These are phyloP conservation scores for Nesoenas mayeri DNA, from an alignment of 2,113 vertebrate genomes.

Conservation along the genomic window DNA sequence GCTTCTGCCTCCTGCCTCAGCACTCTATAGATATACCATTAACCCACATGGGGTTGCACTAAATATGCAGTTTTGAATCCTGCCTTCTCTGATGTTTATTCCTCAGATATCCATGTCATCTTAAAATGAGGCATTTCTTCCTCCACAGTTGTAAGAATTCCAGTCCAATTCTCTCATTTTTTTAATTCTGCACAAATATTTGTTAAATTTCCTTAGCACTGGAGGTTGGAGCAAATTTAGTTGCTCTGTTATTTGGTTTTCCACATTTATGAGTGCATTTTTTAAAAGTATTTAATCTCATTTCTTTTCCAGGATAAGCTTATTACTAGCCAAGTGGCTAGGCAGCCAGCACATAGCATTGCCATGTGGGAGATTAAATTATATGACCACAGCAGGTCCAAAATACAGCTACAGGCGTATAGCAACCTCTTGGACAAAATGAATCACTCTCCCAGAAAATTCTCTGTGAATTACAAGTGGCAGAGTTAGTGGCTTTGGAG, in stretches of 20 bases:
- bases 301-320: conserved; percentile 50
- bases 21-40: background rate
- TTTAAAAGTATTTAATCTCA: background rate
- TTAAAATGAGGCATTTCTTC: background rate
- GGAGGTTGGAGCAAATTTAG: background rate
- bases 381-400: conserved; percentile 7
- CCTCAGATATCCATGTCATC: background rate
- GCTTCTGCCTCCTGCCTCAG: background rate
- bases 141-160: background rate
- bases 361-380: conserved; percentile 19
- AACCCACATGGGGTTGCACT: background rate
- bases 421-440: conserved; percentile 25
- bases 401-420: background rate
- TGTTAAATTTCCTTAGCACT: conserved; percentile 10
- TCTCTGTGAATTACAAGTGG: conserved; percentile 9
- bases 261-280: background rate
- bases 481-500: conserved; percentile 17
- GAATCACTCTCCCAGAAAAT: conserved; percentile 28
- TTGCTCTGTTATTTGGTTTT: conserved; percentile 5
- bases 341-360: background rate
- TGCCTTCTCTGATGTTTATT: background rate
- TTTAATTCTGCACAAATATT: conserved; percentile 21
- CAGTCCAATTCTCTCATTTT: background rate
- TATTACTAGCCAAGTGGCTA: background rate
- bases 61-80: conserved; percentile 1